Conservation (phyloP, 2,888 invertebrate genomes). For the Xestia xanthographa region DNA sequence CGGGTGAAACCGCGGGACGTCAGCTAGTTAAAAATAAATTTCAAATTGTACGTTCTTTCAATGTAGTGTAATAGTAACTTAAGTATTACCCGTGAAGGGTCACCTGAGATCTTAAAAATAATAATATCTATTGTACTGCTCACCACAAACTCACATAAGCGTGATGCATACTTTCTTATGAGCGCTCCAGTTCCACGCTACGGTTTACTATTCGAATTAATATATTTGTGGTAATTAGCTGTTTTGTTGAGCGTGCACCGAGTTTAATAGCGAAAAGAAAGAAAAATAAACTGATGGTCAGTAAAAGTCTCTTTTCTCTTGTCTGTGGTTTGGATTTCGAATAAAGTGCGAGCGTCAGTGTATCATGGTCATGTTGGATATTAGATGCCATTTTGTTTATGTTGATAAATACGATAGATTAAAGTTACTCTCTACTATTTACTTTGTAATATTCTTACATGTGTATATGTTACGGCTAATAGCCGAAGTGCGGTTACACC, state of each 20-base stretch:
- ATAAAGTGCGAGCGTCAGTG: conserved; percentile 22
- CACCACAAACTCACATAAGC: conserved; percentile 44
- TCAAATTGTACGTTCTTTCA: neutral
- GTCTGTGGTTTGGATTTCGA: conserved; percentile 47
- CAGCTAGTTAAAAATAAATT: neutral
- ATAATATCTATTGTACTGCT: conserved; percentile 12
- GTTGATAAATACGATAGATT: neutral
- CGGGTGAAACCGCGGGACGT: too few relatives aligned
- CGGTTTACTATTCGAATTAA: conserved; percentile 60
- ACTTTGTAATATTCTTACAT: neutral
- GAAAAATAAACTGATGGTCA: conserved; percentile 21
- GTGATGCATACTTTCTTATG: conserved; percentile 58
- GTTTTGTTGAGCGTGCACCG: conserved; percentile 44
- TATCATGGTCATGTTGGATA: conserved; percentile 16
- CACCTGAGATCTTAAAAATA: neutral
- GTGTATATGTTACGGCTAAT: too few relatives aligned
- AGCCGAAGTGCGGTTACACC: too few relatives aligned
- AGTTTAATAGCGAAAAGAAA: conserved; percentile 18
- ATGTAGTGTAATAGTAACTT: too few relatives aligned
- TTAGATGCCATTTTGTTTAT: conserved; percentile 32
- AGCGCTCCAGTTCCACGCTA: conserved; percentile 61
- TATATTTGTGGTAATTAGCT: conserved; percentile 60
- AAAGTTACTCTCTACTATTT: conserved; percentile 13
- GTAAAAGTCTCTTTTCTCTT: conserved; percentile 49
- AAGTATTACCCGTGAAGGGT: neutral